phyloP scores from a whole-genome alignment of 2,888 invertebrate species.

The Nowickia ferox region DNA sequence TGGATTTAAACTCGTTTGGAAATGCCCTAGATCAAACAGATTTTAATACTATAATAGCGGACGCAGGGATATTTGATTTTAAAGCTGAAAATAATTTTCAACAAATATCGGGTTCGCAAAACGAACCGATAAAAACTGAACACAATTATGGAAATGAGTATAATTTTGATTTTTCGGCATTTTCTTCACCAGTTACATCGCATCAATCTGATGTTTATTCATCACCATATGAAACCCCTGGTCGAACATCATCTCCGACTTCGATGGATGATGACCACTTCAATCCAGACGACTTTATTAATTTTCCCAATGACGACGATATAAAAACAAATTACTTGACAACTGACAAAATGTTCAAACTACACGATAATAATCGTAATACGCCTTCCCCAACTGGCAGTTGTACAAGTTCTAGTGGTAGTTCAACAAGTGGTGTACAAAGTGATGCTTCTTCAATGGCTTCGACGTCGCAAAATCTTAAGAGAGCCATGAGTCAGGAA shows the following conservation, averaged over 20 bases:
- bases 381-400: conserved; percentile 81
- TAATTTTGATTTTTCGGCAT: conserved; percentile 73
- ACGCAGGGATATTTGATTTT: conserved; percentile 29
- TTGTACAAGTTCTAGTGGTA: conserved; percentile 76
- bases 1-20: conserved; percentile 74
- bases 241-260: conserved; percentile 71
- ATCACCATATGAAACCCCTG: conserved; percentile 66
- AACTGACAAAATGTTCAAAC: conserved; percentile 62
- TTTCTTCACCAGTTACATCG: conserved; percentile 73
- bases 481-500: conserved; percentile 9
- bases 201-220: conserved; percentile 58
- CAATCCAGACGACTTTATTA: conserved; percentile 80
- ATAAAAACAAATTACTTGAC: conserved; percentile 75
- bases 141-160: conserved; percentile 63
- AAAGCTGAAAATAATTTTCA: not conserved
- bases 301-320: conserved; percentile 77
- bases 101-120: conserved; percentile 35
- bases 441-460: conserved; percentile 77
- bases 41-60: conserved; percentile 45
- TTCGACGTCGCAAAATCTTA: conserved; percentile 59
- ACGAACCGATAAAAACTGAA: conserved; percentile 39
- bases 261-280: conserved; percentile 74
- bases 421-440: conserved; percentile 78
- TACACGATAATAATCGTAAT: conserved; percentile 74
- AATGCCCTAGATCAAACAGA: conserved; percentile 53